A percentile compares a stretch with the other conserved stretches of the same genome.
Conservation (phyloP, 1,140 invertebrate species). For the Leptestheria dahalacensis region DNA sequence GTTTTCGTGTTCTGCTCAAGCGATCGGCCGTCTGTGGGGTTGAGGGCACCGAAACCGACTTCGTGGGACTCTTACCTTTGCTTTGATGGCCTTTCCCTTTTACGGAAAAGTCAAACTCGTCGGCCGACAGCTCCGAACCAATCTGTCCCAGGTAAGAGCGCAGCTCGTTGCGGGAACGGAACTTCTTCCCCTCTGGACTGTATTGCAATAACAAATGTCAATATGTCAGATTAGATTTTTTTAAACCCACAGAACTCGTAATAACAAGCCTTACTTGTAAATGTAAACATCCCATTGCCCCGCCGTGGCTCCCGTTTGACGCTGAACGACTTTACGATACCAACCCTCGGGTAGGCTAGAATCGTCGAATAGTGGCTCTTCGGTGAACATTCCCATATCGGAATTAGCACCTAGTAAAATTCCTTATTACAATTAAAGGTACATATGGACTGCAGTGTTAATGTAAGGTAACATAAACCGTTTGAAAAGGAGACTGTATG, state of each 20-base stretch:
- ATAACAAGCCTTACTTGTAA: neutral
- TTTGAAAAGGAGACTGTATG: too few species aligned
- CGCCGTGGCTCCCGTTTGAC: slow-evolving; percentile 6
- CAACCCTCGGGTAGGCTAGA: neutral
- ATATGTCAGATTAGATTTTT: neutral
- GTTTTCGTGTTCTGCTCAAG: neutral
- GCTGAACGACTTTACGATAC: slow-evolving; percentile 1
- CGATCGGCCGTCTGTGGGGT: neutral
- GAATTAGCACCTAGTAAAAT: neutral
- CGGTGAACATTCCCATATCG: slow-evolving; percentile 6
- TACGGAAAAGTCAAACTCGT: slow-evolving; percentile 15
- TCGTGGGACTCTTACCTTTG: slow-evolving; percentile 11
- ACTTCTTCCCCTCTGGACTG: slow-evolving; percentile 15
- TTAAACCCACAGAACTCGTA: neutral
- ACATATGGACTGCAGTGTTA: neutral
- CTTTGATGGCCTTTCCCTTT: slow-evolving; percentile 7
- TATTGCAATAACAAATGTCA: neutral
- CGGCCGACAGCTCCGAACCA: neutral
- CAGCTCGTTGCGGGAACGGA: slow-evolving; percentile 10
- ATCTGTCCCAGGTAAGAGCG: neutral
- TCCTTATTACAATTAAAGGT: neutral
- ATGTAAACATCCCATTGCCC: slow-evolving; percentile 8
- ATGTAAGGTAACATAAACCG: neutral
- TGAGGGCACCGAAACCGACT: neutral
- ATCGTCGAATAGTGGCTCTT: slow-evolving; percentile 2